phyloP scores from a whole-genome alignment of 2,888 invertebrate genomes.

The Girardia tigrina region DNA sequence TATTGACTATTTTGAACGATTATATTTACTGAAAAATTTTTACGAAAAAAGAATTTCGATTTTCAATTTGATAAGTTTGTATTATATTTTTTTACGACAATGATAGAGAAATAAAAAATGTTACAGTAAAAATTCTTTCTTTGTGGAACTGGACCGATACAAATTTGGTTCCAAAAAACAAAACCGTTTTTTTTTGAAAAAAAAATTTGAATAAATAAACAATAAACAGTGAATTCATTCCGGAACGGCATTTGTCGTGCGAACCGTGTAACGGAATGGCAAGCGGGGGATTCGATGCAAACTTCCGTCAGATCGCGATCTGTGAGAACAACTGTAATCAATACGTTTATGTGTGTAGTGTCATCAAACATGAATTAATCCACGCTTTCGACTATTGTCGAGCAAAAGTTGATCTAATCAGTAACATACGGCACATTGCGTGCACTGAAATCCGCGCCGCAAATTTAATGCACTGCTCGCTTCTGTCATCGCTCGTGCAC shows the following conservation, averaged over 20 bases:
- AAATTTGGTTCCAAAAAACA: no score
- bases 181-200: no score
- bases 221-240: background rate
- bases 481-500: slow-evolving; percentile 64
- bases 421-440: slow-evolving; percentile 70
- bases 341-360: slow-evolving; percentile 46
- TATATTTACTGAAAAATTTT: no score
- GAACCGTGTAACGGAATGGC: slow-evolving; percentile 14
- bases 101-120: no score
- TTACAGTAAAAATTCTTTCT: no score
- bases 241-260: slow-evolving; percentile 27
- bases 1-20: no score
- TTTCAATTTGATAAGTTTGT: no score
- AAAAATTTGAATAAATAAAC: background rate
- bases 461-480: slow-evolving; percentile 79
- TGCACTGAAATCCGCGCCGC: slow-evolving; percentile 76
- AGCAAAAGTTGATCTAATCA: slow-evolving; percentile 71
- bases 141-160: no score
- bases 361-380: slow-evolving; percentile 77
- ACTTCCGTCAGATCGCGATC: slow-evolving; percentile 61
- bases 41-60: no score
- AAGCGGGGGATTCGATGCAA: slow-evolving; percentile 13
- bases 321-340: slow-evolving; percentile 67
- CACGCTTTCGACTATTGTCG: slow-evolving; percentile 90
- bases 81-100: no score